These are phyloP conservation scores for Luidia sarsii DNA, from an alignment of 53 echinoderm and acorn worm species.

Conservation along the genomic window DNA sequence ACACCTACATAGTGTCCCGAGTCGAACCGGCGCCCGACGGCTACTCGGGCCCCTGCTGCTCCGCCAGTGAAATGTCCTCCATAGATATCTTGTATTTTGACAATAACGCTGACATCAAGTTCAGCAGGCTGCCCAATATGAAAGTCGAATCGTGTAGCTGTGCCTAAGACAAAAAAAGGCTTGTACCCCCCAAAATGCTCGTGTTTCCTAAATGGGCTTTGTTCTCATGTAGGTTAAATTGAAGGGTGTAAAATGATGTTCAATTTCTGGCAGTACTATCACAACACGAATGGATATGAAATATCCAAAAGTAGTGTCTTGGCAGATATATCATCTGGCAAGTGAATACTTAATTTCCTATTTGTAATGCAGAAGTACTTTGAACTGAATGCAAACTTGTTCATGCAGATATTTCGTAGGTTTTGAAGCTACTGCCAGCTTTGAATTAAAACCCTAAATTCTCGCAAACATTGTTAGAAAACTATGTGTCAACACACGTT, in stretches of 20 bases:
- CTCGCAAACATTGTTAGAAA: no score
- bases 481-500: slow-evolving; percentile 1
- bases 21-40: slow-evolving; percentile 28
- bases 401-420: slow-evolving; percentile 7
- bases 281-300: slow-evolving; percentile 41
- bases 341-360: background rate
- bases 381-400: background rate
- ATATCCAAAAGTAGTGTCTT: no score
- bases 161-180: no score
- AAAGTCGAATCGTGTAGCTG: slow-evolving; percentile 75
- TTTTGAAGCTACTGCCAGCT: slow-evolving; percentile 42
- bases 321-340: background rate
- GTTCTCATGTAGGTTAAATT: background rate
- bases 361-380: slow-evolving; percentile 9
- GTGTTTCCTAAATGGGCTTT: background rate
- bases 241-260: no score
- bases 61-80: slow-evolving; percentile 65
- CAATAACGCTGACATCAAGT: slow-evolving; percentile 65
- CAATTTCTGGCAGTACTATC: slow-evolving; percentile 40
- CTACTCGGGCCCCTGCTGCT: slow-evolving; percentile 74
- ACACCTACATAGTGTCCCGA: slow-evolving; percentile 56
- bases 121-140: slow-evolving; percentile 70
- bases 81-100: slow-evolving; percentile 74
- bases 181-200: no score
- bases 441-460: background rate